A percentile compares a stretch with the other conserved stretches of the same genome.
Conservation (phyloP, 2,113 vertebrate species). For the Cervus canadensis region DNA sequence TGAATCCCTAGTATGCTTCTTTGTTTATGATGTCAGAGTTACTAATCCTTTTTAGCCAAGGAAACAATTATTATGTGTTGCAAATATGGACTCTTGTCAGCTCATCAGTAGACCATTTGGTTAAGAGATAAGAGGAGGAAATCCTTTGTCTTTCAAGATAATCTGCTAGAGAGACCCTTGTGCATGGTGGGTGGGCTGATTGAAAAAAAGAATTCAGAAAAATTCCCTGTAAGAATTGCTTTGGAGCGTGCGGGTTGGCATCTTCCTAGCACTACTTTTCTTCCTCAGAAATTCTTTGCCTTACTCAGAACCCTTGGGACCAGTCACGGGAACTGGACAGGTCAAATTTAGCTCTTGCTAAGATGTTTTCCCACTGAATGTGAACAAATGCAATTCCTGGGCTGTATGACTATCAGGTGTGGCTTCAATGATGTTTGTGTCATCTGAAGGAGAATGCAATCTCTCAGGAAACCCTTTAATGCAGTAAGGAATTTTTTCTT, state of each 20-base stretch:
- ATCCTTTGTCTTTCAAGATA: not conserved
- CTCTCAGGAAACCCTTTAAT: not conserved
- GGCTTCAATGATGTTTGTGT: not conserved
- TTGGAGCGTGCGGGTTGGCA: not conserved
- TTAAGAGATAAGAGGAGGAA: not conserved
- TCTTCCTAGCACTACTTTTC: not conserved
- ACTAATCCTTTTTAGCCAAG: conserved; percentile 6
- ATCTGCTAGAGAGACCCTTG: not conserved
- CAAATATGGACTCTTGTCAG: not conserved
- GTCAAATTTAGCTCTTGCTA: conserved; percentile 32
- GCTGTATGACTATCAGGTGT: not conserved
- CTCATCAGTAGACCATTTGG: not conserved
- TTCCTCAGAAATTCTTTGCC: not conserved
- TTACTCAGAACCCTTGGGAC: not conserved
- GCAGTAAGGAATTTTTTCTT: not conserved
- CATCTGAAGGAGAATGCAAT: not conserved
- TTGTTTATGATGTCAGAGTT: conserved; percentile 5
- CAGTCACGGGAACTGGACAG: not conserved
- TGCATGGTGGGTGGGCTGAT: not conserved
- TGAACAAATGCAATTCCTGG: not conserved
- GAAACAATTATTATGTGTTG: not conserved
- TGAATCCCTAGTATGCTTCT: not conserved
- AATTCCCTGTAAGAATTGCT: not conserved
- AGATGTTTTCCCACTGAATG: not conserved
- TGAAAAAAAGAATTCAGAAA: not conserved